Conservation (phyloP, 2,113 vertebrate genomes). For the Thamnophis sirtalis region DNA sequence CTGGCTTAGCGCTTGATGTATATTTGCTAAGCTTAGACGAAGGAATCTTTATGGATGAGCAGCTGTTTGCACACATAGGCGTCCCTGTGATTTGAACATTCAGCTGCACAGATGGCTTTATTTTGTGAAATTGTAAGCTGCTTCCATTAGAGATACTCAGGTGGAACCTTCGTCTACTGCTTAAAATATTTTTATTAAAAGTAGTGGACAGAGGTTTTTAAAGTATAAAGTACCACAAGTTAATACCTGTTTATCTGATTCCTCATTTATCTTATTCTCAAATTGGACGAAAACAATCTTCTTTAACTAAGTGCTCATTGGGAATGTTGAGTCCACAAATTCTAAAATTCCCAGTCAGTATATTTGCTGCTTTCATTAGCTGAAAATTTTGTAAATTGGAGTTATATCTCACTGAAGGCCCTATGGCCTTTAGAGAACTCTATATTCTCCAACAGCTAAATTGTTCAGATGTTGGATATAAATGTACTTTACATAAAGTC, state of each 20-base stretch:
- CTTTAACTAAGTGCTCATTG: neutral
- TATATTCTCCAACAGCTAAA: neutral
- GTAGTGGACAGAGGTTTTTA: slow-evolving; percentile 49
- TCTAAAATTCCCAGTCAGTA: neutral
- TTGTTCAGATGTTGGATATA: slow-evolving; percentile 15
- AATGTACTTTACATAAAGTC: slow-evolving; percentile 14
- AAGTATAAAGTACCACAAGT: neutral
- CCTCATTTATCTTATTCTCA: slow-evolving; percentile 47
- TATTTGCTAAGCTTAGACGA: neutral
- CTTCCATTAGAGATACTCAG: neutral
- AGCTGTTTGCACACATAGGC: neutral
- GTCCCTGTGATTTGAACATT: neutral
- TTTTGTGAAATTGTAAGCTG: neutral
- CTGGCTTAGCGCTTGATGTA: neutral
- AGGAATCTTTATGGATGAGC: neutral
- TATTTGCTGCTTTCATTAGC: neutral
- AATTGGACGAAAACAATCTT: slow-evolving; percentile 8
- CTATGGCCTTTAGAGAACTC: neutral
- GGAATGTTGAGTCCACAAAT: neutral
- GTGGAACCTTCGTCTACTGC: slow-evolving; percentile 21
- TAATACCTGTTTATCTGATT: slow-evolving; percentile 47
- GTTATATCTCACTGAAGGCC: neutral
- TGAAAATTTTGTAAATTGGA: neutral
- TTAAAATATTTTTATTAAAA: slow-evolving; percentile 56
- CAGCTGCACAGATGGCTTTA: neutral